These are phyloP conservation scores for Drosophila nasuta DNA, from an alignment of 1,140 invertebrate species.

Conservation along the genomic window DNA sequence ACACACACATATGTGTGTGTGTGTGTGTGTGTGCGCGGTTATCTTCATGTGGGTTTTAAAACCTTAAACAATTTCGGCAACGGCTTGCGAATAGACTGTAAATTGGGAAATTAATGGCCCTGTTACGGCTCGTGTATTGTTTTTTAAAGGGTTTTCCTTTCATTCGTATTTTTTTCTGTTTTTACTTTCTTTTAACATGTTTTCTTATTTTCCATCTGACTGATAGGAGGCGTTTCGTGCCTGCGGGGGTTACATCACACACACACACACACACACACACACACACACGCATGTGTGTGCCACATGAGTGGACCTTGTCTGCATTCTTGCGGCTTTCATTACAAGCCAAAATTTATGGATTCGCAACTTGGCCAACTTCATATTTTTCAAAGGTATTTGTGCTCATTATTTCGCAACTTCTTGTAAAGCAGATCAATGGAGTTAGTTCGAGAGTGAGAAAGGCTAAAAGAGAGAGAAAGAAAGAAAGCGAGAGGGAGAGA, in stretches of 20 bases:
- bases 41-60: constrained; percentile 67
- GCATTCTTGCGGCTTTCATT: constrained; percentile 28
- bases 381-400: neutral
- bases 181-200: constrained; percentile 31
- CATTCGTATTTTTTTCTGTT: constrained; percentile 20
- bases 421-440: neutral
- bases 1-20: constrained; percentile 19
- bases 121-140: constrained; percentile 79
- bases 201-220: constrained; percentile 33
- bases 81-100: constrained; percentile 82
- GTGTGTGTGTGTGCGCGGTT: constrained; percentile 50
- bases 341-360: neutral
- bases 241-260: neutral
- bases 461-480: neutral
- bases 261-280: too few relatives aligned
- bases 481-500: neutral
- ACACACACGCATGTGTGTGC: neutral
- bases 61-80: constrained; percentile 82
- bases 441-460: neutral
- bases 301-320: constrained; percentile 15
- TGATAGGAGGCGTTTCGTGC: constrained; percentile 22
- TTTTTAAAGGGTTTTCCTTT: constrained; percentile 73
- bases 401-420: neutral
- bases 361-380: neutral
- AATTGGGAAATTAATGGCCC: constrained; percentile 82